These are phyloP conservation scores for Morinoia aosen DNA, from an alignment of 2,888 invertebrate species.

Conservation along the genomic window DNA sequence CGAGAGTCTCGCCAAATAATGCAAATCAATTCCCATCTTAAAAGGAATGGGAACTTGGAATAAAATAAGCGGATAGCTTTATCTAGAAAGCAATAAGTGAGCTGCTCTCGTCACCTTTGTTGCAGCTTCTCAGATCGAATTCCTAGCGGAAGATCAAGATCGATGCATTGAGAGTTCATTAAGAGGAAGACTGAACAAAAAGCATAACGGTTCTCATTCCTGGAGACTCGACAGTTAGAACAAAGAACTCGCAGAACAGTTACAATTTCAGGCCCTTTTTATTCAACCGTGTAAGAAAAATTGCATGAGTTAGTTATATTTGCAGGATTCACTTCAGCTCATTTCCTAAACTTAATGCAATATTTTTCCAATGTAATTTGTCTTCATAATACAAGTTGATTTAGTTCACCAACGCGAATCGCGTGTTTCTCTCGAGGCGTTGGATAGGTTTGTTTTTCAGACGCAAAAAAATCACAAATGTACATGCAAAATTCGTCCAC, in stretches of 20 bases:
- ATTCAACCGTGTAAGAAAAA: not conserved
- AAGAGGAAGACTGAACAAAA: not conserved
- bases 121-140: not conserved
- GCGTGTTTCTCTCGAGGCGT: not conserved
- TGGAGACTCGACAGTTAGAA: not conserved
- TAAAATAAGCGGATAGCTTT: too few species aligned
- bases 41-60: not conserved
- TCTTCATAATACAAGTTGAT: not conserved
- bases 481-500: not conserved
- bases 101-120: not conserved
- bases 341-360: not conserved
- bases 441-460: not conserved
- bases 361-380: not conserved
- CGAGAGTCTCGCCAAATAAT: not conserved
- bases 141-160: not conserved
- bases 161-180: not conserved
- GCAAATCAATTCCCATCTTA: constrained; percentile 1
- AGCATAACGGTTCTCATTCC: not conserved
- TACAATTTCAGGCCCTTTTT: not conserved
- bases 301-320: not conserved
- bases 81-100: too few species aligned
- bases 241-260: not conserved
- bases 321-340: not conserved
- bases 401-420: not conserved
- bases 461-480: not conserved